Evolutionary conservation across 2,113 vertebrate species (phyloP).

Genomic region (Antechinus flavipes): DNA sequence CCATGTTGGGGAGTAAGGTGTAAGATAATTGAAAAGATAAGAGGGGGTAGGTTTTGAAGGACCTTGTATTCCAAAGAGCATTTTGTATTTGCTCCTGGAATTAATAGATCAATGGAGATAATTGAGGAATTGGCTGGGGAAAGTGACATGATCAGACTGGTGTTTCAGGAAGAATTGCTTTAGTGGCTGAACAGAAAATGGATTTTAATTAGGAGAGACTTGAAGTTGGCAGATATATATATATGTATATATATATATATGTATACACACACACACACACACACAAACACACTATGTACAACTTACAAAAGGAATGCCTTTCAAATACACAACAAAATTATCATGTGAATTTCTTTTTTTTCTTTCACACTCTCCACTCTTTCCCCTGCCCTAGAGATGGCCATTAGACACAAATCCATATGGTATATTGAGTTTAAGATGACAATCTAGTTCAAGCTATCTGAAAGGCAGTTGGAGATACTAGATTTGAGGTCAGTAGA

Average conservation of each 20-base stretch:
- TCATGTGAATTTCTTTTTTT: too few species aligned
- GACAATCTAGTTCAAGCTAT: neutral
- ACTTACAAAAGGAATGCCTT: too few species aligned
- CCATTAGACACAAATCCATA: too few species aligned
- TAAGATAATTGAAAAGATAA: neutral
- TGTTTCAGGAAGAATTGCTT: neutral
- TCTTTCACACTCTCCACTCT: too few species aligned
- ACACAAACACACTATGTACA: too few species aligned
- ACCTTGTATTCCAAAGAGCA: neutral
- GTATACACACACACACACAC: too few species aligned
- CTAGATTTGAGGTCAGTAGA: too few species aligned
- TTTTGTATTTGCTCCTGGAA: neutral
- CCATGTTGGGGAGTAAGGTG: neutral
- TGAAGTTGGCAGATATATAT: neutral
- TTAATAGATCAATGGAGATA: neutral
- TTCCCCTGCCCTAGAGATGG: too few species aligned
- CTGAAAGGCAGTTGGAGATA: too few species aligned
- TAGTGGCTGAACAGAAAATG: neutral
- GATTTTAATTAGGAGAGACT: neutral
- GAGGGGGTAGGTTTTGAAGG: neutral
- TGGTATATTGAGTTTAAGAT: neutral
- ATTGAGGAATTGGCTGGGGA: neutral
- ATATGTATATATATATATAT: too few species aligned
- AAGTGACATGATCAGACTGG: neutral
- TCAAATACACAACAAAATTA: too few species aligned